A percentile compares a stretch with the other conserved stretches of the same genome.
phyloP scores from a whole-genome alignment of 1,140 invertebrate species.

The Dysdera silvatica region DNA sequence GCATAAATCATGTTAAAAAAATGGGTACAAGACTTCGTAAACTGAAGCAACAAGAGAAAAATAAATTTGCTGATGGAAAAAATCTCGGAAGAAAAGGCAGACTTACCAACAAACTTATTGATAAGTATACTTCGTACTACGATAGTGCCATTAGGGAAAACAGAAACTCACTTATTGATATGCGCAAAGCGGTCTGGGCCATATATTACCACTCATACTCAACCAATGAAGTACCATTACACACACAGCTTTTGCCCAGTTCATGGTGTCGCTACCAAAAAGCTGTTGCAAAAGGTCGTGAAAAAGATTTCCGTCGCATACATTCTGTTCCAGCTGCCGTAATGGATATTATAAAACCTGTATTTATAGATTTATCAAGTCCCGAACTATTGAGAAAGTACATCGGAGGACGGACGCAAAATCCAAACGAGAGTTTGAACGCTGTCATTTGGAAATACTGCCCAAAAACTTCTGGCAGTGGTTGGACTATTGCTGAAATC shows the following conservation, averaged over 20 bases:
- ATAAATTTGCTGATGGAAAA: not conserved
- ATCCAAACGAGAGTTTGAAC: not conserved
- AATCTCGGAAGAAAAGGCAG: not conserved
- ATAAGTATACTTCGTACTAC: too few species aligned
- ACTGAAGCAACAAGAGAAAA: too few species aligned
- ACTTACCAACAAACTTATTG: not conserved
- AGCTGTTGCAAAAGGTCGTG: too few species aligned
- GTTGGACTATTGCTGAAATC: not conserved
- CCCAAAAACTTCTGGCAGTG: not conserved
- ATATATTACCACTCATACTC: not conserved
- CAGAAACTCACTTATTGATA: not conserved
- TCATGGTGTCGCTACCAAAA: not conserved
- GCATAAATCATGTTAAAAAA: too few species aligned
- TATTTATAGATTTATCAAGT: not conserved
- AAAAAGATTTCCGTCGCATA: not conserved
- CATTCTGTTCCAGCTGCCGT: not conserved
- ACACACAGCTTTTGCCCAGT: not conserved
- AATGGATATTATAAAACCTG: not conserved
- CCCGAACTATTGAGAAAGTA: not conserved
- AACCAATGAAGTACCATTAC: not conserved
- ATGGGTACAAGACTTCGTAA: too few species aligned
- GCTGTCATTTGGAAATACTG: not conserved
- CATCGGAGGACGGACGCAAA: not conserved
- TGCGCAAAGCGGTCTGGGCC: not conserved
- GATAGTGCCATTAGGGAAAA: not conserved